Conservation (phyloP, 2,888 invertebrate genomes). For the Acheta domesticus region DNA sequence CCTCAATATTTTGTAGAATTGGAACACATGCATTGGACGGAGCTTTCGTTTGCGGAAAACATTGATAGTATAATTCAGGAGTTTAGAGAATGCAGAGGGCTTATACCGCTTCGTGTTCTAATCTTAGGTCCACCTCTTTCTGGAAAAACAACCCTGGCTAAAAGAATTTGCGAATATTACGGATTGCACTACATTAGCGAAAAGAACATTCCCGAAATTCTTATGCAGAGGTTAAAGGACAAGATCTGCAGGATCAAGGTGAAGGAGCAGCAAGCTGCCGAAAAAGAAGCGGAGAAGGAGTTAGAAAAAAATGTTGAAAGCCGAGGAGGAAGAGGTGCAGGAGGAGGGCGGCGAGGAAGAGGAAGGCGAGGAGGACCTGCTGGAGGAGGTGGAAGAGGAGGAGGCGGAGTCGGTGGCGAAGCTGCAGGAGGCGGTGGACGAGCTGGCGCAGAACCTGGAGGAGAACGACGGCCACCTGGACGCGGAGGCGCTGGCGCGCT, state of each 20-base stretch:
- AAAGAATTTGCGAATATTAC: constrained; percentile 56
- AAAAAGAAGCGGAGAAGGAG: constrained; percentile 41
- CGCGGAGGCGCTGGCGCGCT: constrained; percentile 40
- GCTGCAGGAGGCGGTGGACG: constrained; percentile 47
- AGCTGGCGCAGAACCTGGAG: constrained; percentile 46
- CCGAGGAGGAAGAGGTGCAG: constrained; percentile 36
- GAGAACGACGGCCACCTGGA: constrained; percentile 48
- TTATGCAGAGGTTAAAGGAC: constrained; percentile 44
- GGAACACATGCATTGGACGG: constrained; percentile 55
- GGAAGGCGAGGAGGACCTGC: constrained; percentile 40
- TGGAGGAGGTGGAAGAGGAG: constrained; percentile 41
- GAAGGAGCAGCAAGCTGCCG: constrained; percentile 38
- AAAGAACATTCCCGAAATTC: constrained; percentile 54
- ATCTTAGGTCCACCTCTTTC: constrained; percentile 64
- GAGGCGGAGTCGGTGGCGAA: constrained; percentile 43
- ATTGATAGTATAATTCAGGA: constrained; percentile 49
- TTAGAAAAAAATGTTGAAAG: constrained; percentile 36
- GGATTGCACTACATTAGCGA: constrained; percentile 57
- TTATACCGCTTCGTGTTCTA: constrained; percentile 47
- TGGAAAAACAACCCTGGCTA: constrained; percentile 61
- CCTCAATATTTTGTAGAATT: constrained; percentile 55
- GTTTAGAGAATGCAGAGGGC: constrained; percentile 51
- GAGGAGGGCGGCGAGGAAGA: constrained; percentile 39
- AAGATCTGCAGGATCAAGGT: constrained; percentile 29
- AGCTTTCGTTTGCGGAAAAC: constrained; percentile 52